A percentile compares a stretch with the other conserved stretches of the same genome.
Conservation (phyloP, 2,888 invertebrate genomes). For the Acleris literana region DNA sequence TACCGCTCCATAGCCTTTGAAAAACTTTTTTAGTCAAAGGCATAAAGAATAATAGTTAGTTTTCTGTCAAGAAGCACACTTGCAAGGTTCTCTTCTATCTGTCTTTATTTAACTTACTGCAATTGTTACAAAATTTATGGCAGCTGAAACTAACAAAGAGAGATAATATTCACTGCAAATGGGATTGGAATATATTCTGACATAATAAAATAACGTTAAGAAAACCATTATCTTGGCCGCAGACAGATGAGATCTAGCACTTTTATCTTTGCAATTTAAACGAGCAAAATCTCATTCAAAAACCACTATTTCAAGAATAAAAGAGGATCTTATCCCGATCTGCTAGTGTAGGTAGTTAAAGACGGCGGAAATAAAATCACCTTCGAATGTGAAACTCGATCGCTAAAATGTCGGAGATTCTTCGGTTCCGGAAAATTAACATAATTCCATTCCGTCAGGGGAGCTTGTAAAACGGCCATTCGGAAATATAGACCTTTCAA, state of each 20-base stretch:
- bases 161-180: no score
- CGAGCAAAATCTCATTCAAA: background rate
- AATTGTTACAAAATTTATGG: no score
- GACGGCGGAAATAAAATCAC: constrained; percentile 23
- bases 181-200: no score
- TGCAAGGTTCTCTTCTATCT: no score
- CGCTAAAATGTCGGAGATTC: constrained; percentile 3
- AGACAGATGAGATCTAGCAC: background rate
- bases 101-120: no score
- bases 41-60: background rate
- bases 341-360: background rate
- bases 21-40: constrained; percentile 1
- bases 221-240: no score
- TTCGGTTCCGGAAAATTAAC: constrained; percentile 23
- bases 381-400: constrained; percentile 26
- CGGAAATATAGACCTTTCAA: constrained; percentile 21
- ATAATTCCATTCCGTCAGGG: constrained; percentile 23
- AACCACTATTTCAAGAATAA: constrained; percentile 12
- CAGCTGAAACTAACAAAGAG: no score
- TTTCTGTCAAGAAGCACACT: no score
- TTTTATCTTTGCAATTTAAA: background rate
- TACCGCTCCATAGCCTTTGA: background rate
- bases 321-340: constrained; percentile 15
- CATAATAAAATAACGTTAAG: no score
- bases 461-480: constrained; percentile 27